phyloP scores from a whole-genome alignment of 1,140 invertebrate genomes.

The Macrobrachium rosenbergii region DNA sequence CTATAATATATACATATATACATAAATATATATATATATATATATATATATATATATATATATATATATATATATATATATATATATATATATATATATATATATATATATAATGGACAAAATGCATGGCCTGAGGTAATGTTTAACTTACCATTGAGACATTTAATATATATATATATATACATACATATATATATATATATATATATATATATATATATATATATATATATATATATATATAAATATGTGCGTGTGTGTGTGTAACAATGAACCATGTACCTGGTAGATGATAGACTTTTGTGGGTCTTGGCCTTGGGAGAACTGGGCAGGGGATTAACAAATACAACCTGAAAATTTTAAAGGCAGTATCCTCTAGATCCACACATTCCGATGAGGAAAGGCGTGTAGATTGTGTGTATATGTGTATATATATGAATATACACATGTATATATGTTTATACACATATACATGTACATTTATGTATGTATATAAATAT shows the following conservation, averaged over 20 bases:
- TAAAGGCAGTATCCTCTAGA: too few relatives aligned
- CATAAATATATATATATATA: background rate
- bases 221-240: background rate
- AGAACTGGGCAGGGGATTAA: too few relatives aligned
- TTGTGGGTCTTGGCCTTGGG: too few relatives aligned
- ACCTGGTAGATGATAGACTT: too few relatives aligned
- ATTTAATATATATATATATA: conserved; percentile 10
- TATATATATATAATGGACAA: background rate
- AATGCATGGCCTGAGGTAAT: too few relatives aligned
- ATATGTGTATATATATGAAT: background rate
- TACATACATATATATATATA: conserved; percentile 1
- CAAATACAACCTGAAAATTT: too few relatives aligned
- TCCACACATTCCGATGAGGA: too few relatives aligned
- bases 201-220: background rate
- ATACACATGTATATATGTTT: background rate
- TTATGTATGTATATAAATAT: background rate
- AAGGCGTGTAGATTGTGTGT: too few relatives aligned
- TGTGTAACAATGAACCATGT: too few relatives aligned
- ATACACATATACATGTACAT: background rate
- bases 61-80: conserved; percentile 12
- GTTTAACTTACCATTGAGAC: too few relatives aligned
- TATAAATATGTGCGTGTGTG: background rate
- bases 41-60: conserved; percentile 12
- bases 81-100: background rate
- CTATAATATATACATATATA: background rate